These are phyloP conservation scores for Alligator mississippiensis DNA, from an alignment of 2,113 vertebrate species.

Conservation along the genomic window DNA sequence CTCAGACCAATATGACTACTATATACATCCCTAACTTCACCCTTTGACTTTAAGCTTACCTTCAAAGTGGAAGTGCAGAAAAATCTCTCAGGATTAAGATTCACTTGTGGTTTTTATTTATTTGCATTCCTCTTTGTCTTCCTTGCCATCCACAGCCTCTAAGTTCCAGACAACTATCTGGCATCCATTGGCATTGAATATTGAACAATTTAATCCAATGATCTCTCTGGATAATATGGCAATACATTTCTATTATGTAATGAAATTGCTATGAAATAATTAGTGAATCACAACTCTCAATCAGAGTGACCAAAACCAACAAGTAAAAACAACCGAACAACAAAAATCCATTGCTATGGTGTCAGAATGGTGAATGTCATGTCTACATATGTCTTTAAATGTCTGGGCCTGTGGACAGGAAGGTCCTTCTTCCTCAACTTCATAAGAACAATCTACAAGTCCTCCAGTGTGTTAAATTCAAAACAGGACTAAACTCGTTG, in stretches of 20 bases:
- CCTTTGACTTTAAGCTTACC: no score
- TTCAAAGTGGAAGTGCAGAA: no score
- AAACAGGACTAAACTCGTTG: neutral
- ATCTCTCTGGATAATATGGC: no score
- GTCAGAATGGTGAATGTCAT: neutral
- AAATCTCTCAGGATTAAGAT: no score
- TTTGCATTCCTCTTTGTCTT: neutral
- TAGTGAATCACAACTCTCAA: neutral
- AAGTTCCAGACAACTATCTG: neutral
- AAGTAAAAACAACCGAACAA: no score
- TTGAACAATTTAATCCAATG: no score
- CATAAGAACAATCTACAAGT: neutral
- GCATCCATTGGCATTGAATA: neutral
- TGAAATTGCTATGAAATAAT: no score
- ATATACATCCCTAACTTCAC: no score
- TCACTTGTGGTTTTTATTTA: neutral
- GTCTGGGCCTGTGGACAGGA: neutral
- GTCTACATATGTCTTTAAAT: neutral
- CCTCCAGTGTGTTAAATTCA: neutral
- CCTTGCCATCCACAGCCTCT: neutral
- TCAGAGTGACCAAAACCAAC: neutral
- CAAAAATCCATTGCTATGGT: neutral
- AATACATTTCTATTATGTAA: no score
- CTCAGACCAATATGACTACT: no score
- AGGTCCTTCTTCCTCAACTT: neutral